Evolutionary conservation across 2,888 invertebrate genomes (phyloP).

Genomic region (Plusia festucae): DNA sequence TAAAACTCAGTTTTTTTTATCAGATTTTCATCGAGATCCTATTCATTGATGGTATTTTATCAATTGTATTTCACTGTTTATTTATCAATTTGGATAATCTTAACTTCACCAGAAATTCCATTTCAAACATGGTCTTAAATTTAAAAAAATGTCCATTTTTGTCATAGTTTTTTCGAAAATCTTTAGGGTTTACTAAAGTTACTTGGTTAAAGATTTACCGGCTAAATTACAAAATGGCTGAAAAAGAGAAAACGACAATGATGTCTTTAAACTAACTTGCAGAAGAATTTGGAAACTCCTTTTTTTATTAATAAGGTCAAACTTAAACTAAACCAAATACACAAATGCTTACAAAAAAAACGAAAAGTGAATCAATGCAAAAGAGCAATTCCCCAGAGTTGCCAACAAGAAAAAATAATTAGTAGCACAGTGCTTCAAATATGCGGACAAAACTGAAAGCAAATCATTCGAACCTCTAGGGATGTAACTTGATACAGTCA

Average conservation of each 20-base stretch:
- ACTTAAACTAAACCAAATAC: too few relatives aligned
- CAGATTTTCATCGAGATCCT: constrained; percentile 21
- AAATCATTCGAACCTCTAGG: constrained; percentile 70
- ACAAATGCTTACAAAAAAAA: neutral
- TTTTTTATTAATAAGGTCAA: too few relatives aligned
- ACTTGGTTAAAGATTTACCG: too few relatives aligned
- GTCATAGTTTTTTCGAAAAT: too few relatives aligned
- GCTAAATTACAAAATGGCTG: too few relatives aligned
- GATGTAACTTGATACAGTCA: constrained; percentile 80
- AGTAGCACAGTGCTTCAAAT: constrained; percentile 58
- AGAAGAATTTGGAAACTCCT: too few relatives aligned
- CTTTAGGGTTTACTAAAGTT: too few relatives aligned
- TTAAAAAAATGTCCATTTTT: too few relatives aligned
- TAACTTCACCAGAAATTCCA: neutral
- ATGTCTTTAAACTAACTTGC: too few relatives aligned
- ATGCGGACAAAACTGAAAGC: constrained; percentile 68
- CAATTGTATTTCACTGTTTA: neutral
- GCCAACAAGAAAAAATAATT: constrained; percentile 65
- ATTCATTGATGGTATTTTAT: constrained; percentile 22
- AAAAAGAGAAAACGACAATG: too few relatives aligned
- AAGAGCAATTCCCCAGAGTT: constrained; percentile 37
- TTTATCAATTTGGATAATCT: neutral
- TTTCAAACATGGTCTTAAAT: neutral
- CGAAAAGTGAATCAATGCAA: constrained; percentile 11
- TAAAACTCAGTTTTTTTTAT: constrained; percentile 8